Conservation (phyloP, 2,113 vertebrate species). For the Cololabis saira region DNA sequence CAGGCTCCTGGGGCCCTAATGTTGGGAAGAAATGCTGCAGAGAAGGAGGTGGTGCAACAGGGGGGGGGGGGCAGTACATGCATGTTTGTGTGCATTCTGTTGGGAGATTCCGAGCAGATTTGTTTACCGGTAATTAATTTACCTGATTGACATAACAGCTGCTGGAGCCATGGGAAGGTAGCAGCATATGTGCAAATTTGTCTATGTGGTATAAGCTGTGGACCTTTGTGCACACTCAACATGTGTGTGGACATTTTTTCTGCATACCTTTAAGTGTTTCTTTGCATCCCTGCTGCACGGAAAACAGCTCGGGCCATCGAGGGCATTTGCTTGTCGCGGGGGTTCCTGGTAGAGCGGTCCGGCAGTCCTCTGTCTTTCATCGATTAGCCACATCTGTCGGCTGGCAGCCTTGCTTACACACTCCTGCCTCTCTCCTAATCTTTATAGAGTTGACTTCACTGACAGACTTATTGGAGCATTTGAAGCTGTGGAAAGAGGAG, state of each 20-base stretch:
- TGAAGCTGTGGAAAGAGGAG: constrained; percentile 47
- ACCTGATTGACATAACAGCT: constrained; percentile 84
- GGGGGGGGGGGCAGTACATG: constrained; percentile 38
- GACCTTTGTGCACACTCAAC: constrained; percentile 15
- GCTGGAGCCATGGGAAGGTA: constrained; percentile 68
- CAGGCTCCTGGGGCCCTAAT: constrained; percentile 43
- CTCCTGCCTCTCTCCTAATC: constrained; percentile 73
- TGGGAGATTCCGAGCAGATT: constrained; percentile 76
- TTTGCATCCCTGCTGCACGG: neutral
- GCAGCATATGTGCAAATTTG: constrained; percentile 33
- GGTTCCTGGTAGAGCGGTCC: constrained; percentile 44
- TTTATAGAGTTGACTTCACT: constrained; percentile 76
- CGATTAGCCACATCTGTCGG: constrained; percentile 72
- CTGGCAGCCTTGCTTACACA: constrained; percentile 67
- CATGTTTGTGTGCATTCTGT: constrained; percentile 56
- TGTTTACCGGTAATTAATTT: constrained; percentile 84
- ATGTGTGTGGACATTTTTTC: constrained; percentile 16
- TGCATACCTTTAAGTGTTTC: constrained; percentile 29
- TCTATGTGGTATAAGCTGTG: constrained; percentile 13
- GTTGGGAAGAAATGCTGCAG: constrained; percentile 40
- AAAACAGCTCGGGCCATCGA: constrained; percentile 14
- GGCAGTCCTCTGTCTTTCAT: constrained; percentile 56
- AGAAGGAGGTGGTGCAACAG: constrained; percentile 20
- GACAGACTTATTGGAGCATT: constrained; percentile 75
- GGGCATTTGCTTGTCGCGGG: constrained; percentile 54